Evolutionary conservation across 2,888 invertebrate genomes (phyloP).

Genomic region (Alviniconcha strummeri): DNA sequence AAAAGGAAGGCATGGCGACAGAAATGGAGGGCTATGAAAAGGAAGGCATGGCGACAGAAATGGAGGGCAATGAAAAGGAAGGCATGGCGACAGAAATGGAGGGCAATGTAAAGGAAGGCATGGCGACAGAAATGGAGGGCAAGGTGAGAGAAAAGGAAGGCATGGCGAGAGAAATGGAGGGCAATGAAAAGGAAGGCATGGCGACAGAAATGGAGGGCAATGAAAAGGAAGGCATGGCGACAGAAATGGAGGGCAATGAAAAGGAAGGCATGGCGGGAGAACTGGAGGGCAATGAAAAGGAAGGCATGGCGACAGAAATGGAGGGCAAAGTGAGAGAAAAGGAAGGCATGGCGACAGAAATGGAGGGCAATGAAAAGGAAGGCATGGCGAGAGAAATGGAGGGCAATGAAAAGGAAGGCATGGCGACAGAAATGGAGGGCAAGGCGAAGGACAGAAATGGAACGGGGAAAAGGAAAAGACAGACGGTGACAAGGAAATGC

Average conservation of each 20-base stretch:
- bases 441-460: no score
- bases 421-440: background rate
- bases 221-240: background rate
- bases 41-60: no score
- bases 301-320: background rate
- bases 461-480: background rate
- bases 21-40: background rate
- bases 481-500: background rate
- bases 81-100: no score
- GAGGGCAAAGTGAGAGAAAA: constrained; percentile 7
- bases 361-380: background rate
- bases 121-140: background rate
- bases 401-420: background rate
- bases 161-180: no score
- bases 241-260: background rate
- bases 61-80: no score
- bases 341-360: background rate
- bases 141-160: no score
- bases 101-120: background rate
- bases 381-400: background rate
- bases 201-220: background rate
- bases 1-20: background rate
- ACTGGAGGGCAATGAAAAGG: background rate
- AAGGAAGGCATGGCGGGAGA: no score
- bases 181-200: background rate